Evolutionary conservation across 2,888 invertebrate genomes (phyloP).

Genomic region (Micropterix aruncella): DNA sequence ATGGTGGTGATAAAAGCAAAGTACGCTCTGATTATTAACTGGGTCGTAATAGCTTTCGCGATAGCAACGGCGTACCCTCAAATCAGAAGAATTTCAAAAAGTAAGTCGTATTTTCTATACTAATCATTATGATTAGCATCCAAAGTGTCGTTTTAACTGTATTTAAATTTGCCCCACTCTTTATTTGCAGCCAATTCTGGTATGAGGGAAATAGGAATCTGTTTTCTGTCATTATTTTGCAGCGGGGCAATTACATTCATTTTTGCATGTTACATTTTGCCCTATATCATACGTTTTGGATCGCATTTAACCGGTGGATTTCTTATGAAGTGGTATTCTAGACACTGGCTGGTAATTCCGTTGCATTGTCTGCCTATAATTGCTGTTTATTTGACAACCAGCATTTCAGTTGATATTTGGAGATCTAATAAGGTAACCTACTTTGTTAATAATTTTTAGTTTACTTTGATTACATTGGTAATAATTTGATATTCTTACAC

Average conservation of each 20-base stretch:
- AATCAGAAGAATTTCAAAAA: neutral
- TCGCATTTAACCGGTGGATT: slow-evolving; percentile 12
- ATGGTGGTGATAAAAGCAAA: slow-evolving; percentile 34
- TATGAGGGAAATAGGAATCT: slow-evolving; percentile 12
- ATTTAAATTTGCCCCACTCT: too few relatives aligned
- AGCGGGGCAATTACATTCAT: neutral
- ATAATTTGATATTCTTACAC: too few relatives aligned
- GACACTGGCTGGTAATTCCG: slow-evolving; percentile 23
- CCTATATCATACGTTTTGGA: slow-evolving; percentile 12
- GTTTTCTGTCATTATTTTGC: neutral
- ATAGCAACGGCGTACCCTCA: neutral
- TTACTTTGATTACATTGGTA: too few relatives aligned
- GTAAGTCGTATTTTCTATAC: too few relatives aligned
- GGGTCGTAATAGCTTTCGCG: neutral
- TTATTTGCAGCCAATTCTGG: slow-evolving; percentile 8
- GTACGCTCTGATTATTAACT: slow-evolving; percentile 3
- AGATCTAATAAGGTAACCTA: neutral
- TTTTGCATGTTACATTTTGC: slow-evolving; percentile 10
- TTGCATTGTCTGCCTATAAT: slow-evolving; percentile 14
- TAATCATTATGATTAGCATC: too few relatives aligned
- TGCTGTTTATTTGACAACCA: slow-evolving; percentile 5
- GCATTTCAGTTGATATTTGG: slow-evolving; percentile 5
- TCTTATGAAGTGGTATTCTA: slow-evolving; percentile 36
- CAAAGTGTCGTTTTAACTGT: too few relatives aligned
- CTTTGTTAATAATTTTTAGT: too few relatives aligned